Evolutionary conservation across 2,797 vertebrate genomes (phyloP).

Genomic region (Muscicapa striata): DNA sequence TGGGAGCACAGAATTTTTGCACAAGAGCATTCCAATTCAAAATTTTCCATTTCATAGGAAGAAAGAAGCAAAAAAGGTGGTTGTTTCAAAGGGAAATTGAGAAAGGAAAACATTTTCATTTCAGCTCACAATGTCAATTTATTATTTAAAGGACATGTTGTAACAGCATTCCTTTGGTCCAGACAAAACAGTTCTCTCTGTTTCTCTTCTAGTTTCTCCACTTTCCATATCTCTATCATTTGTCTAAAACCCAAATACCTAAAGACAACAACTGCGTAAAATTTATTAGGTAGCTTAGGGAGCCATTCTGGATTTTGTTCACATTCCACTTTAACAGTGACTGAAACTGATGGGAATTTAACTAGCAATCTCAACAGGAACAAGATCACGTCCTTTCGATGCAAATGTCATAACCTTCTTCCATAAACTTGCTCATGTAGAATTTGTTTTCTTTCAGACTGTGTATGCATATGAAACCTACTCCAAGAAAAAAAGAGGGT

Average conservation of each 20-base stretch:
- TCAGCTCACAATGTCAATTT: background rate
- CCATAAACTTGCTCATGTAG: constrained; percentile 15
- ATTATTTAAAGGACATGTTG: constrained; percentile 1
- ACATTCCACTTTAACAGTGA: background rate
- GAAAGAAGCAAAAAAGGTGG: background rate
- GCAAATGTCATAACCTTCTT: background rate
- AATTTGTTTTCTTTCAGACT: constrained; percentile 12
- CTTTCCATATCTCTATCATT: background rate
- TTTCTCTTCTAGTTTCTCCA: constrained; percentile 2
- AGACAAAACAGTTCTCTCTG: constrained; percentile 41
- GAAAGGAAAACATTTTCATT: constrained; percentile 16
- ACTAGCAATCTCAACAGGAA: constrained; percentile 11
- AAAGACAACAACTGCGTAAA: background rate
- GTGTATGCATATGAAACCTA: background rate
- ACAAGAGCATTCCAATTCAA: background rate
- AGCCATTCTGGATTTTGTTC: constrained; percentile 22
- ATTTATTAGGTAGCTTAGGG: background rate
- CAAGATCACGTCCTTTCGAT: background rate
- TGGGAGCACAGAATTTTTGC: background rate
- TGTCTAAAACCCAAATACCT: constrained; percentile 1
- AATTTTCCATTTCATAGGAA: background rate
- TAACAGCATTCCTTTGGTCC: background rate
- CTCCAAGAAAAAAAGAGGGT: background rate
- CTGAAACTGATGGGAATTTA: constrained; percentile 26
- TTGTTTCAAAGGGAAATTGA: background rate